Base-by-base conservation (phyloP, 2,888 invertebrate genomes). In the Drosophila kanekoi region DNA sequence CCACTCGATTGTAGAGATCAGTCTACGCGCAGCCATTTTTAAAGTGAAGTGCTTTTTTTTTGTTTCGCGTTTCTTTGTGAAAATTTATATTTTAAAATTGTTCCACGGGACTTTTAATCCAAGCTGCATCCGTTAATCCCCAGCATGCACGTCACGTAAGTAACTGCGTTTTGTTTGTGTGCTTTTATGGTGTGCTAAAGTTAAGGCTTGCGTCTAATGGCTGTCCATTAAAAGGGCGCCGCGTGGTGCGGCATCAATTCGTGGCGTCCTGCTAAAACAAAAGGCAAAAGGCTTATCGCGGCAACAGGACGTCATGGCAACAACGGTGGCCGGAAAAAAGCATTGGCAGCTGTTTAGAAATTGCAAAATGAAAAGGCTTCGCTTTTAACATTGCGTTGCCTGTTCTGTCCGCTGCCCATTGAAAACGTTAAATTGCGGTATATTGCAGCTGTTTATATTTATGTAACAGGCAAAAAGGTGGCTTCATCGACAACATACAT, bases 321-420 rank as follows among this genome's bases (percentile, higher is more conserved):
- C 54, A 56, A 54, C 54, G n/a, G n/a, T 33, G 35, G 14, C 41
- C 37, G 48, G 47, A 35, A 23, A 28, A 45, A 45, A 58, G 28
- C 53, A 57, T 58, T 76, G 61, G 62, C 77, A 71, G 58, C 65
- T 72, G 73, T 77, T 74, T 67, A 16, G 47, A 72, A 80, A 69
- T 76, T 67, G 45, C 60, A 52, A 72, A 82, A 67, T 70, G 65
- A 82, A 86, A 70, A 62, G 81, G 68, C 77, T 77, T 71, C 48
- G 43, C 65, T 65, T 54, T 49, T 44, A 33, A 38, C 44, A 23
- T 44, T 44, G 58, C 37, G 20, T 32, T 56, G 33, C 35, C 18
- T 35, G 9, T 49, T 57, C 41, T 52, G n/a, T 51, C 38, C 11
- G 16, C 44, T 54, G 33, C 44, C 8, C 54, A 16, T 14, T 44